Evolutionary conservation across 2,113 vertebrate genomes (phyloP).

Genomic region (Calonectris borealis): DNA sequence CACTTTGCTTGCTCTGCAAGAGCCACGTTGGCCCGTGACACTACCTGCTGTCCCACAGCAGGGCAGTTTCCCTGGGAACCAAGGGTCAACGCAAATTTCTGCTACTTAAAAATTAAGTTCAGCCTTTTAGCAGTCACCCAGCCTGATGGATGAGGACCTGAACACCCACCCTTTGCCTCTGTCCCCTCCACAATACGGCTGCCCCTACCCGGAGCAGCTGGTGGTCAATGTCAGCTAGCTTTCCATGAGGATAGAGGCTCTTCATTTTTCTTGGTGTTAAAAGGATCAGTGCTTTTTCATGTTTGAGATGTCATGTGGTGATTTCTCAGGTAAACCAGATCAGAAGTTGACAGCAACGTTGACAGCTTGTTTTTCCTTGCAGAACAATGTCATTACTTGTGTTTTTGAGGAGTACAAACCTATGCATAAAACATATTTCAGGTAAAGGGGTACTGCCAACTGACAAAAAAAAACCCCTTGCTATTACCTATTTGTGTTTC

Average conservation of each 20-base stretch:
- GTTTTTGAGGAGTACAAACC: not conserved
- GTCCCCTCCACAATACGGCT: rapidly evolving
- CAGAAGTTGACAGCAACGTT: not conserved
- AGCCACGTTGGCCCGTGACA: rapidly evolving
- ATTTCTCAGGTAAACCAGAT: not conserved
- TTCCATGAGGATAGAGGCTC: not conserved
- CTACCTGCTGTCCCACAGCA: not conserved
- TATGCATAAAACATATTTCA: not conserved
- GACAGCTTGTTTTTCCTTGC: not conserved
- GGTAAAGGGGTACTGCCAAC: not conserved
- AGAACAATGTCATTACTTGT: not conserved
- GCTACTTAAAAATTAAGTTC: not conserved
- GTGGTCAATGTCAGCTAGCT: rapidly evolving
- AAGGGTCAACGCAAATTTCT: not conserved
- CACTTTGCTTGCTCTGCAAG: not conserved
- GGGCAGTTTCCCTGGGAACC: not conserved
- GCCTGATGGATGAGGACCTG: not conserved
- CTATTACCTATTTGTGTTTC: not conserved
- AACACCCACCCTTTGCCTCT: not conserved
- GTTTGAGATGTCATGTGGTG: not conserved
- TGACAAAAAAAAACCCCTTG: not conserved
- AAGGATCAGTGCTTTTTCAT: not conserved
- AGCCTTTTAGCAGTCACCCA: not conserved
- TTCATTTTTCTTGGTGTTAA: not conserved
- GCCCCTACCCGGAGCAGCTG: not conserved